A percentile compares a stretch with the other conserved stretches of the same genome.
phyloP scores from a whole-genome alignment of 2,797 vertebrate genomes.

The Picus viridis region DNA sequence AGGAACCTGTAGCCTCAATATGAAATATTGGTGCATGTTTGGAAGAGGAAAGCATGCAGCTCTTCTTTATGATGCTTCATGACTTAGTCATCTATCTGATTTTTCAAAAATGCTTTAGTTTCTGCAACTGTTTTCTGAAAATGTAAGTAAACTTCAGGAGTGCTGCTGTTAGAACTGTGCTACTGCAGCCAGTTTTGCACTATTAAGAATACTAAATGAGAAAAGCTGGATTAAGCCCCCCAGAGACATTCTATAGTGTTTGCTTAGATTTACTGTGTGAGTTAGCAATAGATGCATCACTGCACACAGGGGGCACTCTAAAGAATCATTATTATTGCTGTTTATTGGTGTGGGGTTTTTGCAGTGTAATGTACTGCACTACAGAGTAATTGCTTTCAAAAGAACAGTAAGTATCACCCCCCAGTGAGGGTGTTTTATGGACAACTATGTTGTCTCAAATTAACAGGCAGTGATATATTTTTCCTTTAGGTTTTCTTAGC shows the following conservation, averaged over 20 bases:
- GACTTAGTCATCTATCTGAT: not conserved
- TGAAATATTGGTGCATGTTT: not conserved
- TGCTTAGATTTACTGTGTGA: slow-evolving; percentile 48
- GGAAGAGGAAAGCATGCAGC: not conserved
- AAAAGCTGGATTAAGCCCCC: not conserved
- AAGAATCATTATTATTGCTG: slow-evolving; percentile 56
- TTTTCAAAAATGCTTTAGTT: not conserved
- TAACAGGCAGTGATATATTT: slow-evolving; percentile 37
- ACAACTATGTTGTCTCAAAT: slow-evolving; percentile 47
- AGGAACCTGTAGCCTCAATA: not conserved
- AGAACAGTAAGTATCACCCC: slow-evolving; percentile 37
- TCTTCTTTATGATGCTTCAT: not conserved
- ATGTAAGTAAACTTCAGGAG: not conserved
- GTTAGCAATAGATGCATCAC: slow-evolving; percentile 44
- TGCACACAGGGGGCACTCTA: slow-evolving; percentile 44
- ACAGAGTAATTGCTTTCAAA: slow-evolving; percentile 53
- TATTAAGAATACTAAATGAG: slow-evolving; percentile 21
- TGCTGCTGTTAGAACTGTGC: not conserved
- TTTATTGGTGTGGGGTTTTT: slow-evolving; percentile 40
- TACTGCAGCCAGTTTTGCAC: not conserved
- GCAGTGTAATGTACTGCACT: slow-evolving; percentile 11
- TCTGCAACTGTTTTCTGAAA: not conserved
- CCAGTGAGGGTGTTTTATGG: not conserved
- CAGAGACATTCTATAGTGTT: slow-evolving; percentile 23
- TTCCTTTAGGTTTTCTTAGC: not conserved